Conservation (phyloP, 2,113 vertebrate genomes). For the Percina caprodes region DNA sequence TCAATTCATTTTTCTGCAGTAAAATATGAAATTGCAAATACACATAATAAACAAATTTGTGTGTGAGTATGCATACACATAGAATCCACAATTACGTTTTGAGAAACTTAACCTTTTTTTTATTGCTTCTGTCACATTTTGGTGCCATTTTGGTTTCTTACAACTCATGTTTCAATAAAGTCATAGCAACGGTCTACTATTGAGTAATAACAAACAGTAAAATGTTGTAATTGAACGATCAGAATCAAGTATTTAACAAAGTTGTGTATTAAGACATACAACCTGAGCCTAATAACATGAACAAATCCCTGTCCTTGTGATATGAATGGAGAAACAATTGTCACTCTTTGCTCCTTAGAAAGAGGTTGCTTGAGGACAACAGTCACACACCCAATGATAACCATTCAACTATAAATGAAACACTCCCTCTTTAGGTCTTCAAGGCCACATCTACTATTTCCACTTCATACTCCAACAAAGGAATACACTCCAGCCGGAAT, state of each 20-base stretch:
- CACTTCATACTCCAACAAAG: conserved; percentile 44
- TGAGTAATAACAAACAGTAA: too few relatives aligned
- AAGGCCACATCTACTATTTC: conserved; percentile 21
- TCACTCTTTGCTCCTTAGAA: conserved; percentile 11
- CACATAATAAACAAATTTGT: neutral
- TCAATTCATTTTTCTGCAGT: neutral
- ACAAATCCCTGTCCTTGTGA: neutral
- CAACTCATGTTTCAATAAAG: neutral
- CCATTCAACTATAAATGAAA: conserved; percentile 26
- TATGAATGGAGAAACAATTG: conserved; percentile 9
- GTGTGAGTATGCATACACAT: neutral
- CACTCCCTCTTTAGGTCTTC: conserved; percentile 15
- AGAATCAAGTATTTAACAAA: too few relatives aligned
- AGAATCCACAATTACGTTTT: neutral
- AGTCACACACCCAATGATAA: conserved; percentile 40
- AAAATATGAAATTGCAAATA: neutral
- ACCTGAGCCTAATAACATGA: too few relatives aligned
- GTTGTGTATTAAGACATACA: neutral
- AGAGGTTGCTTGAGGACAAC: conserved; percentile 16
- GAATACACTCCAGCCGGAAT: conserved; percentile 63
- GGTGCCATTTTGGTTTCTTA: neutral
- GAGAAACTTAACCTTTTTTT: neutral
- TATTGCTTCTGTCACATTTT: neutral
- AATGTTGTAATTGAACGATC: too few relatives aligned
- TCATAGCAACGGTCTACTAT: too few relatives aligned